Base-by-base conservation (phyloP, 2,113 vertebrate genomes). In the Gobius niger region DNA sequence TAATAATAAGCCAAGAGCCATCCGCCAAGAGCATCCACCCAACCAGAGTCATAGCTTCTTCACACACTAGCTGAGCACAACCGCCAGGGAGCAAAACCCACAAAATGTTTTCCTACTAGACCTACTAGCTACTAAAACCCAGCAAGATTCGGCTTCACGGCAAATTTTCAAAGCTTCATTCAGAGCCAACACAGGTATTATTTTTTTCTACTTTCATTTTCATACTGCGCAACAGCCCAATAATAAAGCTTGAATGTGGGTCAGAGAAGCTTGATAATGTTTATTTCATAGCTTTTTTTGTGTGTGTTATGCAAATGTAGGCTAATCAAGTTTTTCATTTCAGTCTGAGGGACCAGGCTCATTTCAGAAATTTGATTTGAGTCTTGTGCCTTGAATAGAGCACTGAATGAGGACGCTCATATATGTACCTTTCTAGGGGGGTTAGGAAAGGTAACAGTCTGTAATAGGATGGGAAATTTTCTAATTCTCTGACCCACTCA, bases 1-100 rank as follows among this genome's bases (percentile, higher is more conserved):
- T 73, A 83, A 83, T 87, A 88, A 85, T 76, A 87, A 76, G 78
- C 76, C 79, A 85, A 75, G 86, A 76, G 78, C 76, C 79, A 65
- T 64, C 68, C 14, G 9, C 75, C 76, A 47, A 66, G 74, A 80
- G 79, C 72, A 86, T 84, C 82, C 44, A 75, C 78, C 60, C 73
- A 73, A 64, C 78, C 85, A 60, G 83, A 75, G 60, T 71, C 65
- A 78, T 76, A 77, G 61, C 59, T 67, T 81, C 71, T 80, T 67
- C 72, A 70, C 66, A 60, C 68, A 69, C 76, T 65, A 46, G 80
- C 70, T 34, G 14, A 67, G 19, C 69, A 76, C 64, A 41, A 70
- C 67, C 68, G 77, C 47, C 59, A 73, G 67, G 47, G 76, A 78
- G 66, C 46, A 61, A 67, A 78, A 76, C 62, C 53, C 73, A 9